A percentile compares a stretch with the other conserved stretches of the same genome.
phyloP scores from a whole-genome alignment of 2,888 invertebrate genomes.

The Barypeithes pellucidus region DNA sequence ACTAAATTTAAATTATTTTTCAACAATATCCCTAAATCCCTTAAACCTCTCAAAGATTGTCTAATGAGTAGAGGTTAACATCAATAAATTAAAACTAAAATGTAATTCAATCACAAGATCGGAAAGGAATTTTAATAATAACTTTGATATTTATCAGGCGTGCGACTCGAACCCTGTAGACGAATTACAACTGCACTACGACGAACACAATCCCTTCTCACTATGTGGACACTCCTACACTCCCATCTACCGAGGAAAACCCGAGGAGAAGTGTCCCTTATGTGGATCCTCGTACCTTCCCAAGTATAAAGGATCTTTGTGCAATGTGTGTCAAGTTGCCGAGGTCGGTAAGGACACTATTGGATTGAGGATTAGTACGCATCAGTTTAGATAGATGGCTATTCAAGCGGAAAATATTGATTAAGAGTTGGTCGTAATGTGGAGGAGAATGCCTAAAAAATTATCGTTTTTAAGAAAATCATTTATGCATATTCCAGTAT shows the following conservation, averaged over 20 bases:
- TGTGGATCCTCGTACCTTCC: constrained; percentile 92
- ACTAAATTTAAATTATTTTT: too few species aligned
- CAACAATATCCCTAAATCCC: too few species aligned
- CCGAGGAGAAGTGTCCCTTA: constrained; percentile 93
- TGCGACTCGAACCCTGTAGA: constrained; percentile 91
- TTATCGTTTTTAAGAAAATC: neutral
- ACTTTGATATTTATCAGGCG: constrained; percentile 75
- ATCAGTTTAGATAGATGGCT: constrained; percentile 74
- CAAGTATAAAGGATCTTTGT: constrained; percentile 88
- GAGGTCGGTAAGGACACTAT: constrained; percentile 93
- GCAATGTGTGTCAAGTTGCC: constrained; percentile 89
- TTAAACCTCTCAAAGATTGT: too few species aligned
- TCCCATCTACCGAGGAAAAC: constrained; percentile 96
- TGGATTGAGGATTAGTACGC: constrained; percentile 89
- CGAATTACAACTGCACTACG: constrained; percentile 91
- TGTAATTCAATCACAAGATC: too few species aligned
- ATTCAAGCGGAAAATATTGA: too few species aligned
- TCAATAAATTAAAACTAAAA: too few species aligned
- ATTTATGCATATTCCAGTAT: constrained; percentile 13
- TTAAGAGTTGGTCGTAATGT: neutral
- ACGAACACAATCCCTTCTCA: constrained; percentile 98
- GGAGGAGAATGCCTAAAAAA: neutral
- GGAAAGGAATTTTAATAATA: too few species aligned
- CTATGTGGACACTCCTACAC: constrained; percentile 93
- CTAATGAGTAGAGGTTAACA: too few species aligned